Evolutionary conservation across 2,888 invertebrate species (phyloP).

Genomic region (Hylaea fasciaria): DNA sequence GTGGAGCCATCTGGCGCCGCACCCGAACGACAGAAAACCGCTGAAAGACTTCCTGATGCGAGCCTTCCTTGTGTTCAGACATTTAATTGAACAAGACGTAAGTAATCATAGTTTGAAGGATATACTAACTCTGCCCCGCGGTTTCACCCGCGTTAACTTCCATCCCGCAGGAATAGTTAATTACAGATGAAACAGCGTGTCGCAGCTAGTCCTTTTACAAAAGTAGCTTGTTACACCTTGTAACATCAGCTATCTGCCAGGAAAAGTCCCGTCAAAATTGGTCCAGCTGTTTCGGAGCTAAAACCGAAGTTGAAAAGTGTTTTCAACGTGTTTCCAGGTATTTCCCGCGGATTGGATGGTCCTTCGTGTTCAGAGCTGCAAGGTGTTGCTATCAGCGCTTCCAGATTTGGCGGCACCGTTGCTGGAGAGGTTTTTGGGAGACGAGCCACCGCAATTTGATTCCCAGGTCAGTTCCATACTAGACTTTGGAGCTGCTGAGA

Average conservation of each 20-base stretch:
- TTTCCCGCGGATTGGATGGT: slow-evolving; percentile 97
- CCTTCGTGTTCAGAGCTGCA: slow-evolving; percentile 94
- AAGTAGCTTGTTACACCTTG: no score
- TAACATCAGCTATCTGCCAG: no score
- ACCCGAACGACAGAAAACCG: slow-evolving; percentile 89
- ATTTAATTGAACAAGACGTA: slow-evolving; percentile 90
- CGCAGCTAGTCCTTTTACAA: no score
- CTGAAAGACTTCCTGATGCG: slow-evolving; percentile 94
- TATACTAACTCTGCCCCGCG: no score
- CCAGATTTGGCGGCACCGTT: slow-evolving; percentile 95
- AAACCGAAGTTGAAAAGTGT: no score
- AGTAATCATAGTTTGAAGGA: slow-evolving; percentile 43
- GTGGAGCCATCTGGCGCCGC: slow-evolving; percentile 91
- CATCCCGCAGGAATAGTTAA: no score
- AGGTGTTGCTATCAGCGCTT: slow-evolving; percentile 92
- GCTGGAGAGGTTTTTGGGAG: slow-evolving; percentile 91
- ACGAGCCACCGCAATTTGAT: slow-evolving; percentile 89
- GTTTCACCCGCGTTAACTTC: no score
- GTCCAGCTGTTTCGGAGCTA: no score
- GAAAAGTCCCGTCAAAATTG: no score
- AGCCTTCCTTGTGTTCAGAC: slow-evolving; percentile 91
- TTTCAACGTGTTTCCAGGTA: slow-evolving; percentile 67
- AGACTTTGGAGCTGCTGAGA: no score
- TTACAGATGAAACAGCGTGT: no score
- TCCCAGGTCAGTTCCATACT: slow-evolving; percentile 86